Percentiles rank a stretch among this genome's conserved stretches.
phyloP scores from a whole-genome alignment of 2,888 invertebrate genomes.

The Drosophila merina region DNA sequence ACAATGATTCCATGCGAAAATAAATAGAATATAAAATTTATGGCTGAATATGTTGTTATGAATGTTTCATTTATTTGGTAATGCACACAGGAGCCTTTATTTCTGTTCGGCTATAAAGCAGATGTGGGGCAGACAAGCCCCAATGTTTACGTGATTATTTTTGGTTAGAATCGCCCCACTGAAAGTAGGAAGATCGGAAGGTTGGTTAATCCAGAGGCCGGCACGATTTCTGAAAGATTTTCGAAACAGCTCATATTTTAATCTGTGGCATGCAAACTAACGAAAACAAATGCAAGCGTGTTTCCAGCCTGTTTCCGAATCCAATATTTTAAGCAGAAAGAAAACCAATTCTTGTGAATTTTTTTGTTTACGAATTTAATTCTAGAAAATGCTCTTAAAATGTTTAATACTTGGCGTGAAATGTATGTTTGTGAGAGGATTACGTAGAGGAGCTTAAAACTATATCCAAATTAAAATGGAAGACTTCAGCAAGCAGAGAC shows the following conservation, averaged over 20 bases:
- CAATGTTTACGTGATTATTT: slow-evolving; percentile 53
- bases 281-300: slow-evolving; percentile 50
- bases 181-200: slow-evolving; percentile 33
- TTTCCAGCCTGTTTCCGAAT: slow-evolving; percentile 27
- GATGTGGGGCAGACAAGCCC: slow-evolving; percentile 40
- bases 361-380: slow-evolving; percentile 31
- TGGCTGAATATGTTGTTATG: slow-evolving; percentile 26
- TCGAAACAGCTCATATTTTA: slow-evolving; percentile 29
- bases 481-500: slow-evolving; percentile 18
- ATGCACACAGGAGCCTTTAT: slow-evolving; percentile 29
- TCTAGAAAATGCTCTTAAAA: slow-evolving; percentile 2
- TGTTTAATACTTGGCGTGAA: slow-evolving; percentile 30
- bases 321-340: slow-evolving; percentile 22
- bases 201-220: slow-evolving; percentile 25
- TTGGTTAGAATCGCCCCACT: slow-evolving; percentile 45
- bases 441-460: slow-evolving; percentile 22
- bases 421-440: not conserved
- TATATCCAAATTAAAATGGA: slow-evolving; percentile 10
- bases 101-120: slow-evolving; percentile 51
- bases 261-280: slow-evolving; percentile 26
- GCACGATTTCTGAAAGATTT: slow-evolving; percentile 26
- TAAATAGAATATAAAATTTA: slow-evolving; percentile 40
- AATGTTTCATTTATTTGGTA: slow-evolving; percentile 43
- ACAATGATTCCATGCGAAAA: slow-evolving; percentile 27
- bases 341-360: slow-evolving; percentile 38